A percentile compares a stretch with the other conserved stretches of the same genome.
phyloP scores from a whole-genome alignment of 1,140 invertebrate species.

The Acromyrmex echinatior region DNA sequence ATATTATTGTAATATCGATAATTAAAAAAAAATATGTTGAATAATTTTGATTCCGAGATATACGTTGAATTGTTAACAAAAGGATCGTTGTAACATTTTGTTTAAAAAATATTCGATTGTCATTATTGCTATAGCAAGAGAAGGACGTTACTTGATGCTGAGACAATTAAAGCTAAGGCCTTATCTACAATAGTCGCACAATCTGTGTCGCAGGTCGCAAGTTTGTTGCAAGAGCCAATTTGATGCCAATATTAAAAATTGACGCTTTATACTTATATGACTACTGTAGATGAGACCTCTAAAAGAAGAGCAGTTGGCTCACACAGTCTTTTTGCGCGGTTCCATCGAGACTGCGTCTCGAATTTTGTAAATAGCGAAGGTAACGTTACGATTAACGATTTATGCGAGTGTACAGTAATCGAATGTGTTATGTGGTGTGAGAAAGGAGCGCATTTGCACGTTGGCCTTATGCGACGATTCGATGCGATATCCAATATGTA shows the following conservation, averaged over 20 bases:
- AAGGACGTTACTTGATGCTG: conserved; percentile 26
- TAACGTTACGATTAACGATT: conserved; percentile 36
- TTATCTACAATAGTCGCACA: too few relatives aligned
- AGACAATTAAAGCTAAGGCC: not conserved
- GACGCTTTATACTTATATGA: too few relatives aligned
- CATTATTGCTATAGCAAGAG: not conserved
- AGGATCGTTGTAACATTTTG: not conserved
- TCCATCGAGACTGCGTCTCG: conserved; percentile 14
- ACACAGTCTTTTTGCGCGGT: conserved; percentile 44
- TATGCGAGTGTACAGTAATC: conserved; percentile 33
- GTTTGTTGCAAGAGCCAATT: too few relatives aligned
- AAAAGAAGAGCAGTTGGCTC: conserved; percentile 8
- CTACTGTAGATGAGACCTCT: too few relatives aligned
- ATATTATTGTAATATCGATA: not conserved
- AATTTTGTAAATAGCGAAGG: conserved; percentile 42
- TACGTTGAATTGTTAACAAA: not conserved
- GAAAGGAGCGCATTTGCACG: conserved; percentile 41
- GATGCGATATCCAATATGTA: conserved; percentile 73
- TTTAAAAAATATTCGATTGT: not conserved
- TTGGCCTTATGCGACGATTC: conserved; percentile 35
- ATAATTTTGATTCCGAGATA: not conserved
- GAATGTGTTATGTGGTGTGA: conserved; percentile 50
- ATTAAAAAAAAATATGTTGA: not conserved
- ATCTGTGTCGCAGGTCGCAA: too few relatives aligned
- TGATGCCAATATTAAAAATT: too few relatives aligned